Conservation (phyloP, 2,113 vertebrate species). For the Heterotis niloticus region DNA sequence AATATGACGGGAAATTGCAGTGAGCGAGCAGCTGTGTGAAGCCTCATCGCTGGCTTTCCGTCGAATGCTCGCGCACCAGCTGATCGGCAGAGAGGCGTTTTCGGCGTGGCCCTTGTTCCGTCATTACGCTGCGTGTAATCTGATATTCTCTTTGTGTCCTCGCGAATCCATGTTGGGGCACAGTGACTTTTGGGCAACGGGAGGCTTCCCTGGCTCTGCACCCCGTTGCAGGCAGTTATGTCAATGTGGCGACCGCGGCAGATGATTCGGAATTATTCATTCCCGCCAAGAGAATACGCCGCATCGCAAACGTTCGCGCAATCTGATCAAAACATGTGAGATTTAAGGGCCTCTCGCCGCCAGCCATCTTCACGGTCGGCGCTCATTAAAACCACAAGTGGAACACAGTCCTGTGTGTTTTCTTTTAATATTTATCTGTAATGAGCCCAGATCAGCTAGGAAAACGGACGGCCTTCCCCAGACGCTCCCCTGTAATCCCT, state of each 20-base stretch:
- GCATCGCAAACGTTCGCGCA: too few species aligned
- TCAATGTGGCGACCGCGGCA: neutral
- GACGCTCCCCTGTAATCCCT: neutral
- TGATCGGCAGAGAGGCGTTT: neutral
- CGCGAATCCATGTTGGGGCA: neutral
- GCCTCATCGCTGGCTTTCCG: neutral
- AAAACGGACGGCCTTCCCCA: neutral
- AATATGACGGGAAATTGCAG: neutral
- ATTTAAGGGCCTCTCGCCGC: too few species aligned
- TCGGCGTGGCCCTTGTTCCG: too few species aligned
- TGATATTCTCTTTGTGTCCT: slow-evolving; percentile 16
- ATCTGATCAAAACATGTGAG: too few species aligned
- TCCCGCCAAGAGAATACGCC: neutral
- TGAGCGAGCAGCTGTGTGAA: slow-evolving; percentile 1
- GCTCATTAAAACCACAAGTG: too few species aligned
- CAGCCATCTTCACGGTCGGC: too few species aligned
- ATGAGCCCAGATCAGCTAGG: neutral
- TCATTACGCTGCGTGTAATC: neutral
- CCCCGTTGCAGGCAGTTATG: slow-evolving; percentile 1
- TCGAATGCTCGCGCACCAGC: neutral
- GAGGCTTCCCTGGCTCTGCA: neutral
- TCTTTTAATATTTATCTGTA: neutral
- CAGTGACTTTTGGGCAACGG: slow-evolving; percentile 1
- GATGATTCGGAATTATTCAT: slow-evolving; percentile 19
- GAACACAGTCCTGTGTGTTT: neutral